Evolutionary conservation across 1,140 invertebrate genomes (phyloP).

Genomic region (Eupristina koningsbergeri): DNA sequence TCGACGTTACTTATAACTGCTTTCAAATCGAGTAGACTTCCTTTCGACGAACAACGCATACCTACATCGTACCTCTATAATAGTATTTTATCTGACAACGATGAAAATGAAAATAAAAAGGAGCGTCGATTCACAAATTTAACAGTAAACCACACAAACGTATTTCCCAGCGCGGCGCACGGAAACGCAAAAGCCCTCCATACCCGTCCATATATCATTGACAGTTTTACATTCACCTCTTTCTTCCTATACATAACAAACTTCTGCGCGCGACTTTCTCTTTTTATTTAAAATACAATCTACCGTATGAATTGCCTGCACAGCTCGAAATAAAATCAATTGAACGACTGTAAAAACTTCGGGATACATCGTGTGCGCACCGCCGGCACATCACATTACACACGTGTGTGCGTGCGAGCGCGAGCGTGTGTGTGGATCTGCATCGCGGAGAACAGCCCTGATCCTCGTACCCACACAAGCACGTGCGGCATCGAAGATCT

Average conservation of each 20-base stretch:
- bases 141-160: constrained; percentile 23
- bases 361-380: constrained; percentile 5
- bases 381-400: too few species aligned
- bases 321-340: constrained; percentile 42
- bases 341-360: constrained; percentile 27
- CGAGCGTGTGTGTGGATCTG: background rate
- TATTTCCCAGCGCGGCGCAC: background rate
- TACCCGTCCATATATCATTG: background rate
- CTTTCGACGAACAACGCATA: background rate
- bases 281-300: constrained; percentile 46
- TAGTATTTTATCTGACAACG: background rate
- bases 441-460: too few species aligned
- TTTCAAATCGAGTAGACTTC: background rate
- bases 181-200: constrained; percentile 15
- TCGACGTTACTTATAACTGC: background rate
- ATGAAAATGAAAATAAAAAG: constrained; percentile 9
- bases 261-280: constrained; percentile 36
- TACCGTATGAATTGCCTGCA: constrained; percentile 24
- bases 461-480: background rate
- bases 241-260: background rate
- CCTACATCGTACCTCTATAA: background rate
- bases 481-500: background rate
- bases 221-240: constrained; percentile 34
- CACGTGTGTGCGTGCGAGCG: background rate
- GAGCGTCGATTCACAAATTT: constrained; percentile 25